Percentiles rank a stretch among this genome's conserved stretches.
Evolutionary conservation across 2,797 vertebrate species (phyloP).

Genomic region (Aulostomus chinensis): DNA sequence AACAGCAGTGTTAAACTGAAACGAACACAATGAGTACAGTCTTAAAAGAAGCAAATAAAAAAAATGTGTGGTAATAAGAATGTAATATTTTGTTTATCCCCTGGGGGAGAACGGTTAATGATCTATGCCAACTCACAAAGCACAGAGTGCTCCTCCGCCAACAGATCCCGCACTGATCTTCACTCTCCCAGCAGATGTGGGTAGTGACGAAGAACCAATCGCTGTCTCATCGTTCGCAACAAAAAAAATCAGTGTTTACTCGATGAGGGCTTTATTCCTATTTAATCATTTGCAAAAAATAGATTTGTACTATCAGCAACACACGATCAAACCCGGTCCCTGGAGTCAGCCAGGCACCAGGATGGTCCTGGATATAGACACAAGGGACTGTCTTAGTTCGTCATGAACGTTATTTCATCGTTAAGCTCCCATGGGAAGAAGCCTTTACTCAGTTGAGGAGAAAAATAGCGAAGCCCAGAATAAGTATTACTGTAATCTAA

Average conservation of each 20-base stretch:
- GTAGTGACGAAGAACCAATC: slow-evolving; percentile 1
- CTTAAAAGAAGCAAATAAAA: slow-evolving; percentile 20
- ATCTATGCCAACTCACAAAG: slow-evolving; percentile 24
- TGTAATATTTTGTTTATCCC: slow-evolving; percentile 38
- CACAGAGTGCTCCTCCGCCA: slow-evolving; percentile 25
- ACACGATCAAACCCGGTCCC: not conserved
- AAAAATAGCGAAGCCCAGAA: too few relatives aligned
- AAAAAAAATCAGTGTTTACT: not conserved
- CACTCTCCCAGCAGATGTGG: slow-evolving; percentile 12
- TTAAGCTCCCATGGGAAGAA: too few relatives aligned
- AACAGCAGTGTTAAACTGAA: not conserved
- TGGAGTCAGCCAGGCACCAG: too few relatives aligned
- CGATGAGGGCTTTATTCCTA: not conserved
- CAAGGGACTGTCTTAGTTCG: too few relatives aligned
- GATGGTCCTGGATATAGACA: too few relatives aligned
- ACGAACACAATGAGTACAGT: slow-evolving; percentile 10
- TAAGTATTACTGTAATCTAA: too few relatives aligned
- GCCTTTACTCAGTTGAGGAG: too few relatives aligned
- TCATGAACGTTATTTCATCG: too few relatives aligned
- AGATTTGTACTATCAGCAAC: not conserved
- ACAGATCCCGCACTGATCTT: slow-evolving; percentile 14
- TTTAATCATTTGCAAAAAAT: slow-evolving; percentile 1
- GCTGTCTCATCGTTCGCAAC: slow-evolving; percentile 2
- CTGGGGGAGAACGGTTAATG: slow-evolving; percentile 35
- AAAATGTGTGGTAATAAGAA: slow-evolving; percentile 18